A percentile compares a stretch with the other conserved stretches of the same genome.
Conservation (phyloP, 1,140 invertebrate species). For the Polypedilum vanderplanki region DNA sequence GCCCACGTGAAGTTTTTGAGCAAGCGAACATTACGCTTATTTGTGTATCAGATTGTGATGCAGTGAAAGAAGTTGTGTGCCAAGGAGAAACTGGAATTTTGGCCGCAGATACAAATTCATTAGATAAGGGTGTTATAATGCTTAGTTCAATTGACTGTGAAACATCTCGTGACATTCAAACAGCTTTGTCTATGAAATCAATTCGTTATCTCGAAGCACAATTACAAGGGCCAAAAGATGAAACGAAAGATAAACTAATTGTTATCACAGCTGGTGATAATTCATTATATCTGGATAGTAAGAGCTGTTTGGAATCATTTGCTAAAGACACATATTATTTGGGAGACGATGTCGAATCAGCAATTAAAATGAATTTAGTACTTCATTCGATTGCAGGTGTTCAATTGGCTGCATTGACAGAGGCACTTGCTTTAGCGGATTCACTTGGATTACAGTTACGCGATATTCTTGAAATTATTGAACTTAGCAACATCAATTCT, state of each 20-base stretch:
- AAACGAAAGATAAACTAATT: conserved; percentile 80
- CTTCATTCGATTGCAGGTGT: conserved; percentile 82
- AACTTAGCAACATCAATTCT: conserved; percentile 73
- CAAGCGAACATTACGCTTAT: conserved; percentile 91
- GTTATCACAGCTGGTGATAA: conserved; percentile 84
- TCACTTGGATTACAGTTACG: conserved; percentile 80
- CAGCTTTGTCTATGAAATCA: conserved; percentile 78
- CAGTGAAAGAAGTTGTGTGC: conserved; percentile 86
- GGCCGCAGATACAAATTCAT: conserved; percentile 61
- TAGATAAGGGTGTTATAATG: conserved; percentile 86
- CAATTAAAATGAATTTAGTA: conserved; percentile 90
- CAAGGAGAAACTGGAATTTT: conserved; percentile 94
- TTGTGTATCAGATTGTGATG: conserved; percentile 86
- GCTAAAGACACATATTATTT: conserved; percentile 86
- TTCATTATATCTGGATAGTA: conserved; percentile 82
- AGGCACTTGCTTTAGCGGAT: conserved; percentile 88
- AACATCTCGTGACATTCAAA: conserved; percentile 85
- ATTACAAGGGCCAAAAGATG: conserved; percentile 77
- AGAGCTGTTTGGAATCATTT: conserved; percentile 86
- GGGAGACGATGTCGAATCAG: conserved; percentile 79
- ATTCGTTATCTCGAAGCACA: conserved; percentile 87
- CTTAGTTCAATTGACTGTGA: conserved; percentile 94
- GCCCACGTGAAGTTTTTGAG: conserved; percentile 86
- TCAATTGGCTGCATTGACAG: conserved; percentile 78
- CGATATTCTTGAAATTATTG: conserved; percentile 84